phyloP scores from a whole-genome alignment of 2,797 vertebrate genomes.

The Crypturellus tataupa region DNA sequence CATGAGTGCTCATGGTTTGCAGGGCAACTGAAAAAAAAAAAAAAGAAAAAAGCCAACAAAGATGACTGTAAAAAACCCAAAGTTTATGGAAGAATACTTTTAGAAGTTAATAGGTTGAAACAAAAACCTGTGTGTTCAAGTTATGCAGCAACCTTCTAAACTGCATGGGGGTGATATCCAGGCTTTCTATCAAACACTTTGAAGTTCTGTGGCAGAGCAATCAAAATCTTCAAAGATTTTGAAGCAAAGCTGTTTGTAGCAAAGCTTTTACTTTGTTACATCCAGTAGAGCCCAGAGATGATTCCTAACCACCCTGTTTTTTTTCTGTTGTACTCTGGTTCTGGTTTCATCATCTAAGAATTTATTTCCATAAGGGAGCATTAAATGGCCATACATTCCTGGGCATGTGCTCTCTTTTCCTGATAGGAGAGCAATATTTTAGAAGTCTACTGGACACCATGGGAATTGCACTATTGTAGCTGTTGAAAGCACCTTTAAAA shows the following conservation, averaged over 20 bases:
- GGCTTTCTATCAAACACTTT: not conserved
- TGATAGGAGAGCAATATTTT: not conserved
- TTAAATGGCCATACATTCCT: no score
- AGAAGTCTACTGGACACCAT: not conserved
- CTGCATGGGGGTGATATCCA: not conserved
- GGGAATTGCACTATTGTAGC: not conserved
- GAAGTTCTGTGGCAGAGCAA: not conserved
- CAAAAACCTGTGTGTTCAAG: not conserved
- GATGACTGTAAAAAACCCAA: not conserved
- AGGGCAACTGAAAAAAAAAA: fast-evolving
- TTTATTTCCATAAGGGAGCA: fast-evolving
- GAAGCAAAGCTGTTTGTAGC: not conserved
- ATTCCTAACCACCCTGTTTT: not conserved
- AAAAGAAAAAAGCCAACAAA: not conserved
- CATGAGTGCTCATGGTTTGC: not conserved
- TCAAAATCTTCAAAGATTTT: not conserved
- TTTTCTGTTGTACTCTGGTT: not conserved
- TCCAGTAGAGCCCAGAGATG: not conserved
- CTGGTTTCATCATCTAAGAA: not conserved
- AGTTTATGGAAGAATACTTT: not conserved
- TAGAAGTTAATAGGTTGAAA: not conserved
- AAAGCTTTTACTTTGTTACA: not conserved
- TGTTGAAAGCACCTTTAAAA: not conserved
- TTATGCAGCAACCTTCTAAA: not conserved
- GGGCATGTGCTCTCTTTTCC: not conserved